These are phyloP conservation scores for Aplysia californica DNA, from an alignment of 1,140 invertebrate genomes.

Conservation along the genomic window DNA sequence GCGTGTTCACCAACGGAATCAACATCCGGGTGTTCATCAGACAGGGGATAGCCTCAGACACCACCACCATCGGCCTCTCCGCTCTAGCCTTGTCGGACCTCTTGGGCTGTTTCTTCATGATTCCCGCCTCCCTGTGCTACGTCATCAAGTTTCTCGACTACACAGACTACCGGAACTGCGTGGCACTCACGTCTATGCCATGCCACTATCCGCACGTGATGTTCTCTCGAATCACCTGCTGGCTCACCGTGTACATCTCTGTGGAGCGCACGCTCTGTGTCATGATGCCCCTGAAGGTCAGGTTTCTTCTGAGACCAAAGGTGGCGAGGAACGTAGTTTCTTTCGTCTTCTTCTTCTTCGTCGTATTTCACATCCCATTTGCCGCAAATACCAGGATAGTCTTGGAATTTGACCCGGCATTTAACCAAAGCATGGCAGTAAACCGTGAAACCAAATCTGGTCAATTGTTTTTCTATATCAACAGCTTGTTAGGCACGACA, in stretches of 20 bases:
- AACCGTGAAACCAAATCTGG: background rate
- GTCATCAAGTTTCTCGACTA: background rate
- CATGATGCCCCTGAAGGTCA: background rate
- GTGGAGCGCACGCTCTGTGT: conserved; percentile 4
- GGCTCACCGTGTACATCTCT: conserved; percentile 7
- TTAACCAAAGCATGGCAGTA: background rate
- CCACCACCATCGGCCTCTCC: too few species aligned
- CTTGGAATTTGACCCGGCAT: background rate
- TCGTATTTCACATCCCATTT: background rate
- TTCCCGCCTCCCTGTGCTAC: conserved; percentile 1
- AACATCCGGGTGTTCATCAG: conserved; percentile 7
- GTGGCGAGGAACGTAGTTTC: background rate
- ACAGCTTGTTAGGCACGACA: background rate
- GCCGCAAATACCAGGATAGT: background rate
- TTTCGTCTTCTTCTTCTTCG: background rate
- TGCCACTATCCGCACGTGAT: background rate
- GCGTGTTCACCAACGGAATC: conserved; percentile 10
- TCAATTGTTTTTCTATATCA: background rate
- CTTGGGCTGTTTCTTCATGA: background rate
- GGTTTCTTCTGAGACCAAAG: too few species aligned
- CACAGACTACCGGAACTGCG: background rate
- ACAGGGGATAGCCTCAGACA: too few species aligned
- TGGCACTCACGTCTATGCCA: background rate
- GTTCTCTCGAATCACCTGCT: background rate
- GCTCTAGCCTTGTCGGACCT: background rate